A percentile compares a stretch with the other conserved stretches of the same genome.
These are phyloP conservation scores for Xenopus laevis DNA, from an alignment of 2,113 vertebrate species.

Conservation along the genomic window DNA sequence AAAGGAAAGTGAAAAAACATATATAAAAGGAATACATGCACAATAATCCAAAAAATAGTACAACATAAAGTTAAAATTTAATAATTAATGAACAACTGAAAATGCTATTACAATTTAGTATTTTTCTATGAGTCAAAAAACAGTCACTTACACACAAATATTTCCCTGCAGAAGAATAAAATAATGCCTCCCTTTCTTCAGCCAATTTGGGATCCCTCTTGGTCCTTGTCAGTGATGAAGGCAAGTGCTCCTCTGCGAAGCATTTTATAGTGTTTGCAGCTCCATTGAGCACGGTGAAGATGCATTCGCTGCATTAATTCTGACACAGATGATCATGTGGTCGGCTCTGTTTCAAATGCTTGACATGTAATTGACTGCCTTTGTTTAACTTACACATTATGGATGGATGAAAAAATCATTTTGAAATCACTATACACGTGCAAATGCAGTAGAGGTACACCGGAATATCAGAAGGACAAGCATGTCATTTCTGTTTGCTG, in stretches of 20 bases:
- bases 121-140: not conserved
- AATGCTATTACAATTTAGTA: no score
- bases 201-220: slow-evolving; percentile 53
- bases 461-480: slow-evolving; percentile 17
- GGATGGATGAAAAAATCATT: slow-evolving; percentile 30
- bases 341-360: slow-evolving; percentile 26
- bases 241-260: slow-evolving; percentile 50
- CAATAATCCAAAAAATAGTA: no score
- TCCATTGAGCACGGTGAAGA: slow-evolving; percentile 60
- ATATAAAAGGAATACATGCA: no score
- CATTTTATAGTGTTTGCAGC: slow-evolving; percentile 65
- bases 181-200: slow-evolving; percentile 34
- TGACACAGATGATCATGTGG: slow-evolving; percentile 41
- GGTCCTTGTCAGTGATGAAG: slow-evolving; percentile 57
- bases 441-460: slow-evolving; percentile 49
- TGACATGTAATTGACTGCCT: slow-evolving; percentile 35
- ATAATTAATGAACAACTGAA: not conserved
- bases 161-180: slow-evolving; percentile 44
- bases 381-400: slow-evolving; percentile 44
- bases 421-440: slow-evolving; percentile 65
- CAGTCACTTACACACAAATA: slow-evolving; percentile 22
- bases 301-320: slow-evolving; percentile 38
- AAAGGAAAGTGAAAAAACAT: no score
- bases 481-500: not conserved
- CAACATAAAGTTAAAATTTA: not conserved